Percentiles rank a stretch among this genome's conserved stretches.
Evolutionary conservation across 2,888 invertebrate genomes (phyloP).

Genomic region (Ligdia adustata): DNA sequence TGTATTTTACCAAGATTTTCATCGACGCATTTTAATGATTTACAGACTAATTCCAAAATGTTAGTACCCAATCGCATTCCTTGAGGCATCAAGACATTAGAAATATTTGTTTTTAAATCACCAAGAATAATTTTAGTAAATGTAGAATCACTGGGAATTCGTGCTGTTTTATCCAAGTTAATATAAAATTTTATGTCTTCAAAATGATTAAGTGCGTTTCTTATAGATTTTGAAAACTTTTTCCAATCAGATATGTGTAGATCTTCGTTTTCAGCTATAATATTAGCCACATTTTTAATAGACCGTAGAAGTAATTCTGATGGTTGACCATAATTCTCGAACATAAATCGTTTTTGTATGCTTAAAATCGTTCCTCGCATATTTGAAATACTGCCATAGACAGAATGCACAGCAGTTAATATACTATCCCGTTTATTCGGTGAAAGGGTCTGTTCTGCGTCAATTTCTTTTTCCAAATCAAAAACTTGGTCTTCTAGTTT

Average conservation of each 20-base stretch:
- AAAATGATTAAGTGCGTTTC: conserved; percentile 71
- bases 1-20: conserved; percentile 50
- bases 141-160: conserved; percentile 69
- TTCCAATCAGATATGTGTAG: conserved; percentile 49
- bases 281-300: conserved; percentile 56
- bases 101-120: conserved; percentile 55
- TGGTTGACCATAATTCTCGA: conserved; percentile 73
- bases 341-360: conserved; percentile 72
- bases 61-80: conserved; percentile 36
- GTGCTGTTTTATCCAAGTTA: conserved; percentile 75
- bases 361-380: conserved; percentile 80
- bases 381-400: conserved; percentile 79
- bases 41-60: conserved; percentile 33
- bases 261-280: conserved; percentile 40
- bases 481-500: conserved; percentile 75
- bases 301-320: conserved; percentile 60
- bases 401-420: conserved; percentile 73
- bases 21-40: conserved; percentile 44
- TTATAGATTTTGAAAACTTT: conserved; percentile 57
- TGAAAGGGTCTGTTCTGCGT: conserved; percentile 44
- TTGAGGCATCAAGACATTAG: conserved; percentile 42
- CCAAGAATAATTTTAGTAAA: conserved; percentile 71
- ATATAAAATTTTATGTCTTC: conserved; percentile 79
- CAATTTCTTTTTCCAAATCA: conserved; percentile 64
- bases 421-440: conserved; percentile 61